Conservation (phyloP, 2,888 invertebrate genomes). For the Stenolophus ochropezus region DNA sequence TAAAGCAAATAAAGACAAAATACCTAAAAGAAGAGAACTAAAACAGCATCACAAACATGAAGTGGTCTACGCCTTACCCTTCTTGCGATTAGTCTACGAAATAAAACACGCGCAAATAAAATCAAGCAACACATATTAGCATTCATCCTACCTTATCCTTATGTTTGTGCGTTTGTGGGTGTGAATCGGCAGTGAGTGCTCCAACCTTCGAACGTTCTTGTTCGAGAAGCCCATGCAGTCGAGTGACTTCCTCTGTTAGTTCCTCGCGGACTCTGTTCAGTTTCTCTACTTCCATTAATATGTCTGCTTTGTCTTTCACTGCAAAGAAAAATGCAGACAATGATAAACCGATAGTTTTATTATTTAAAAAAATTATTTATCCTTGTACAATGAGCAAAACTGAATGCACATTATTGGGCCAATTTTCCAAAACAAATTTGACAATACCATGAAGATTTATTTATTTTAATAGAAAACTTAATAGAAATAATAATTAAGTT, state of each 20-base stretch:
- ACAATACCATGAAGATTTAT: too few species aligned
- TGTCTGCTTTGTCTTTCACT: slow-evolving; percentile 89
- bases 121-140: neutral
- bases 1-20: slow-evolving; percentile 26
- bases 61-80: slow-evolving; percentile 23
- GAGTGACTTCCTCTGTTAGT: slow-evolving; percentile 81
- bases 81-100: slow-evolving; percentile 31
- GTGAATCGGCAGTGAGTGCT: slow-evolving; percentile 74
- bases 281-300: slow-evolving; percentile 83
- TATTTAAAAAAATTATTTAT: too few species aligned
- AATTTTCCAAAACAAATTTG: too few species aligned
- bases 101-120: neutral
- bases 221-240: slow-evolving; percentile 82
- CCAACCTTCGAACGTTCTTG: slow-evolving; percentile 83
- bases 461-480: too few species aligned
- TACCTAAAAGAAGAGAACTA: slow-evolving; percentile 29
- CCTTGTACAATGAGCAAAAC: too few species aligned
- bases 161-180: slow-evolving; percentile 69
- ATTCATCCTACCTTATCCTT: slow-evolving; percentile 2
- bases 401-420: too few species aligned
- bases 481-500: too few species aligned
- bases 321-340: too few species aligned
- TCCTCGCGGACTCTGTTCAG: slow-evolving; percentile 83
- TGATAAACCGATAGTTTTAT: too few species aligned
- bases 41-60: slow-evolving; percentile 1